Evolutionary conservation across 1,140 invertebrate genomes (phyloP).

Genomic region (Cherax destructor): DNA sequence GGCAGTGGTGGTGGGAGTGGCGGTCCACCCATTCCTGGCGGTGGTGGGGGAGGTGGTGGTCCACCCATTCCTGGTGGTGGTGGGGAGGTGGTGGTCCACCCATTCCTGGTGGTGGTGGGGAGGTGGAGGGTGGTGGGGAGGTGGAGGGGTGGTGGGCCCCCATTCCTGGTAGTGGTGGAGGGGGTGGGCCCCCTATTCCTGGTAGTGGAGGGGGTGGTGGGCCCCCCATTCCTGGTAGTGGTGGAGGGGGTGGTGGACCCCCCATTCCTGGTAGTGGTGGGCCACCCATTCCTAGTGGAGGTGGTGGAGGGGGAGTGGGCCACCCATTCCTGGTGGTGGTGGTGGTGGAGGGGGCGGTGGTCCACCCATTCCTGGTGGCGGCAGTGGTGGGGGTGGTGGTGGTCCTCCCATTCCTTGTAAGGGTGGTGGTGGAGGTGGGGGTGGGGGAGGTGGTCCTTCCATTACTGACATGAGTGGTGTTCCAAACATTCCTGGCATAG

Average conservation of each 20-base stretch:
- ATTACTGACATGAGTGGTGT: conserved; percentile 71
- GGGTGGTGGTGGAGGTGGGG: conserved; percentile 71
- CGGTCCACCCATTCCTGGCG: conserved; percentile 69
- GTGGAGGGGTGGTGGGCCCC: conserved; percentile 75
- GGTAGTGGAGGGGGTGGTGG: conserved; percentile 73
- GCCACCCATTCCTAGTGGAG: conserved; percentile 55
- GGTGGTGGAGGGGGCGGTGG: conserved; percentile 74
- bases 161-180: conserved; percentile 65
- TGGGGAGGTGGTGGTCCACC: conserved; percentile 70
- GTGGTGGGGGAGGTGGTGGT: conserved; percentile 71
- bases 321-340: conserved; percentile 73
- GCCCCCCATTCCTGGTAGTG: conserved; percentile 61
- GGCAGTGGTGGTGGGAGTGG: conserved; percentile 70
- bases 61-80: conserved; percentile 67
- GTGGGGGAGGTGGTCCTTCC: conserved; percentile 72
- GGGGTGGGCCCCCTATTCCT: conserved; percentile 65
- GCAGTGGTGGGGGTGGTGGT: conserved; percentile 77
- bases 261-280: conserved; percentile 63
- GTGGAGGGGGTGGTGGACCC: conserved; percentile 70
- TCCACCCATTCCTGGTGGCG: conserved; percentile 68
- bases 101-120: conserved; percentile 67
- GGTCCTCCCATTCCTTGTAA: conserved; percentile 56
- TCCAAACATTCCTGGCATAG: conserved; percentile 48
- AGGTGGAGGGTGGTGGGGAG: conserved; percentile 76
- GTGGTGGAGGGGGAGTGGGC: conserved; percentile 72